phyloP scores from a whole-genome alignment of 2,797 vertebrate genomes.

The Gymnodraco acuticeps region DNA sequence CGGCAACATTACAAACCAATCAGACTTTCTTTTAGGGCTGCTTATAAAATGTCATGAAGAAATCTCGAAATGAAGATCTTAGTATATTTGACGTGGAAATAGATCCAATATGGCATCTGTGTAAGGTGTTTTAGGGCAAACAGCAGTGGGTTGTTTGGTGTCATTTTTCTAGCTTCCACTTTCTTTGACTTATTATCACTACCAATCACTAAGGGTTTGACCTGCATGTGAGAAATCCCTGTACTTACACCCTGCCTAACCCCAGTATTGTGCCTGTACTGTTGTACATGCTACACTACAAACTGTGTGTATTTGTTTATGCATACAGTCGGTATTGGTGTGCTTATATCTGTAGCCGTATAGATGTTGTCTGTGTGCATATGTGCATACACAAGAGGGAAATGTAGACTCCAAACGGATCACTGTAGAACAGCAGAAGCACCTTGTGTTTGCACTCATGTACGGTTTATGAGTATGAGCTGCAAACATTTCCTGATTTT shows the following conservation, averaged over 20 bases:
- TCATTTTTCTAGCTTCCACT: conserved; percentile 35
- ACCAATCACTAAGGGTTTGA: conserved; percentile 54
- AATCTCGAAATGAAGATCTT: not conserved
- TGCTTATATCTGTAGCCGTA: conserved; percentile 49
- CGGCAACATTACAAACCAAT: not conserved
- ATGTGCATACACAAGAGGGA: conserved; percentile 73
- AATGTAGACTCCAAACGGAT: conserved; percentile 20
- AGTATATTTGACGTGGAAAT: not conserved
- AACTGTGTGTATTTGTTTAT: conserved; percentile 39
- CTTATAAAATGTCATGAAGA: not conserved
- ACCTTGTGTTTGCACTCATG: conserved; percentile 78
- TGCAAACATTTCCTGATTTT: conserved; percentile 54
- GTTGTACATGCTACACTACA: conserved; percentile 42
- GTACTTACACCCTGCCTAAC: conserved; percentile 77
- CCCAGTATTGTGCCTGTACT: conserved; percentile 55
- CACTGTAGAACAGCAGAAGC: conserved; percentile 7
- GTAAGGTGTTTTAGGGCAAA: not conserved
- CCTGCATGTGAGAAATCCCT: conserved; percentile 72
- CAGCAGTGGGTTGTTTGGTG: conserved; percentile 6
- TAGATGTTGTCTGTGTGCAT: conserved; percentile 52
- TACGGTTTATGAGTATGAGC: not conserved
- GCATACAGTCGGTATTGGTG: conserved; percentile 44
- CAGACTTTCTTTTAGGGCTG: not conserved
- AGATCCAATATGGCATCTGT: not conserved
- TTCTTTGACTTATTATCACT: conserved; percentile 46